These are phyloP conservation scores for Gadopsis marmoratus DNA, from an alignment of 2,797 vertebrate genomes.

Conservation along the genomic window DNA sequence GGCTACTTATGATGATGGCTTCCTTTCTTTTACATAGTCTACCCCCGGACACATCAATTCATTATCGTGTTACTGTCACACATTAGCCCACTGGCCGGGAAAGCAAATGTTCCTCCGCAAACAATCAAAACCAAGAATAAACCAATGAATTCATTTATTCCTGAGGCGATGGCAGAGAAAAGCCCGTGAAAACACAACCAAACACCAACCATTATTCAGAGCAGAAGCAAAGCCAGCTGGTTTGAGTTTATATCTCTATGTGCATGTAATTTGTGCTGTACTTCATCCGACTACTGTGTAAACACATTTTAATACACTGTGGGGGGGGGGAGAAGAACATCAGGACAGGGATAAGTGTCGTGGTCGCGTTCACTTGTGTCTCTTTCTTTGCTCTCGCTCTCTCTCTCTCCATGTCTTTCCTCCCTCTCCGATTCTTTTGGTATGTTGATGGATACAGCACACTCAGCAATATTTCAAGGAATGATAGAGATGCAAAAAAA, in stretches of 20 bases:
- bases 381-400: constrained; percentile 13
- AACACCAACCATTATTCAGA: constrained; percentile 67
- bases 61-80: constrained; percentile 50
- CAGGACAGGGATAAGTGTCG: constrained; percentile 44
- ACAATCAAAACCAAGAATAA: constrained; percentile 67
- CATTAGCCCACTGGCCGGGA: constrained; percentile 55
- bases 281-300: constrained; percentile 67
- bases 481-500: constrained; percentile 67
- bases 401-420: constrained; percentile 11
- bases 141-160: constrained; percentile 67
- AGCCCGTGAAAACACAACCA: constrained; percentile 64
- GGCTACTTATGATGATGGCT: constrained; percentile 4
- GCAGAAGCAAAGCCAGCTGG: constrained; percentile 71
- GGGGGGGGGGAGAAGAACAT: constrained; percentile 34
- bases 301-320: constrained; percentile 72
- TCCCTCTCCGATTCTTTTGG: constrained; percentile 40
- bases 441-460: constrained; percentile 62
- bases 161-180: constrained; percentile 54
- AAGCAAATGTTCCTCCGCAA: constrained; percentile 60
- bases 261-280: constrained; percentile 74
- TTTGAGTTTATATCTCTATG: constrained; percentile 72
- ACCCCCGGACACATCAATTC: constrained; percentile 40
- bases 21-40: constrained; percentile 27
- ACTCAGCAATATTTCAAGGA: constrained; percentile 76
- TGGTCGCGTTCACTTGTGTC: constrained; percentile 18